These are phyloP conservation scores for Eristalis tenax DNA, from an alignment of 2,888 invertebrate species.

Conservation along the genomic window DNA sequence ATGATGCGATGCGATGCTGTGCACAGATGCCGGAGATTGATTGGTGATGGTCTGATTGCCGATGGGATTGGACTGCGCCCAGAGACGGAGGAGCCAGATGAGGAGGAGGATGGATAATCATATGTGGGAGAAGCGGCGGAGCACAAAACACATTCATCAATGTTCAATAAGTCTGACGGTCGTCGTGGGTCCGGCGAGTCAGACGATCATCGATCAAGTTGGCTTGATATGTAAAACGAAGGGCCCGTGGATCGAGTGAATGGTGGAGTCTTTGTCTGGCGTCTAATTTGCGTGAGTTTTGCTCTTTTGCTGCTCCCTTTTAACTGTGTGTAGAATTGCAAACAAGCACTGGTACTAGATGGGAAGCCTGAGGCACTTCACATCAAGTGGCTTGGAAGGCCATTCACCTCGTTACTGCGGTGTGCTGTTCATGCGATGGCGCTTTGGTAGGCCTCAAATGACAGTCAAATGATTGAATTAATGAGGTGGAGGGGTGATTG, in stretches of 20 bases:
- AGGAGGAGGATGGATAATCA: slow-evolving; percentile 16
- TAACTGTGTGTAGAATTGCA: neutral
- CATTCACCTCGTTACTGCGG: neutral
- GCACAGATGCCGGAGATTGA: slow-evolving; percentile 39
- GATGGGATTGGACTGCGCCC: neutral
- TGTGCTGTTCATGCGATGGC: neutral
- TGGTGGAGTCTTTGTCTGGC: neutral
- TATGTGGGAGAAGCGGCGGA: slow-evolving; percentile 26
- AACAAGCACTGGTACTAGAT: neutral
- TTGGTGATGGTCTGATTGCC: slow-evolving; percentile 42
- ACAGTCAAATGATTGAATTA: too few relatives aligned
- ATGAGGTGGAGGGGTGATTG: too few relatives aligned
- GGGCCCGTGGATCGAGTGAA: neutral
- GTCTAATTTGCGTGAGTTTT: neutral
- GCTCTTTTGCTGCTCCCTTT: neutral
- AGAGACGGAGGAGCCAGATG: neutral
- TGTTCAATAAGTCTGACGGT: slow-evolving; percentile 56
- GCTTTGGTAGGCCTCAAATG: neutral
- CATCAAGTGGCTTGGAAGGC: neutral
- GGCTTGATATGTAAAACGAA: slow-evolving; percentile 2
- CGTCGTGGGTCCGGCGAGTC: neutral
- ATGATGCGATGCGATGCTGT: slow-evolving; percentile 48
- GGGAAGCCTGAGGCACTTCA: slow-evolving; percentile 3
- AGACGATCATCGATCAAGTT: slow-evolving; percentile 48
- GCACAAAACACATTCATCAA: slow-evolving; percentile 59